These are phyloP conservation scores for Helarctos malayanus DNA, from an alignment of 2,797 vertebrate species.

Conservation along the genomic window DNA sequence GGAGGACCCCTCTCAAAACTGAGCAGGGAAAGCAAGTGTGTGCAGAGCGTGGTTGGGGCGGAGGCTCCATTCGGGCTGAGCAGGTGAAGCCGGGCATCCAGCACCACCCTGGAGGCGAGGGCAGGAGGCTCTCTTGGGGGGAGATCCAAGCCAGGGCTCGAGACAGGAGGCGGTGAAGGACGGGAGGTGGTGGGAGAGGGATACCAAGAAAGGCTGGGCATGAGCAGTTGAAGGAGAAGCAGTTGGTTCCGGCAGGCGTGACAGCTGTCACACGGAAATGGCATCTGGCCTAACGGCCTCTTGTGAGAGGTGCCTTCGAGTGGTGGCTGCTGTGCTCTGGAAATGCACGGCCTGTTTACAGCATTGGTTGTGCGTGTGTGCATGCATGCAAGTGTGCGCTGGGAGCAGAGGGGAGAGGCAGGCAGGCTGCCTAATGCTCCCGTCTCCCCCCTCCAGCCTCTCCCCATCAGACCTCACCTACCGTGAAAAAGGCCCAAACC, in stretches of 20 bases:
- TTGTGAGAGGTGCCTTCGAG: slow-evolving; percentile 65
- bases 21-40: no score
- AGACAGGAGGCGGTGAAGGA: not conserved
- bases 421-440: slow-evolving; percentile 49
- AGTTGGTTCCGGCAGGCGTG: slow-evolving; percentile 80
- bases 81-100: not conserved
- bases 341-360: slow-evolving; percentile 45
- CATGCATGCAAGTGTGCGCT: not conserved
- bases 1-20: not conserved
- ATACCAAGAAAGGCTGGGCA: not conserved
- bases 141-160: not conserved
- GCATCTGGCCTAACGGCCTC: slow-evolving; percentile 82
- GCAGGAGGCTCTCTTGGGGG: not conserved
- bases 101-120: not conserved
- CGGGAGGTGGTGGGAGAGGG: slow-evolving; percentile 6
- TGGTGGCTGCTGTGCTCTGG: slow-evolving; percentile 67
- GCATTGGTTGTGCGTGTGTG: not conserved
- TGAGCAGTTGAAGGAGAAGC: slow-evolving; percentile 58
- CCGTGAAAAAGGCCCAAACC: slow-evolving; percentile 84
- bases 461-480: slow-evolving; percentile 78
- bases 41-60: rapidly evolving
- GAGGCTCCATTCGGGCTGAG: not conserved
- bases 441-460: not conserved
- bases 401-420: not conserved
- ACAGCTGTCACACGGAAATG: slow-evolving; percentile 85